Evolutionary conservation across 2,113 vertebrate genomes (phyloP).

Genomic region (Taxidea taxus): DNA sequence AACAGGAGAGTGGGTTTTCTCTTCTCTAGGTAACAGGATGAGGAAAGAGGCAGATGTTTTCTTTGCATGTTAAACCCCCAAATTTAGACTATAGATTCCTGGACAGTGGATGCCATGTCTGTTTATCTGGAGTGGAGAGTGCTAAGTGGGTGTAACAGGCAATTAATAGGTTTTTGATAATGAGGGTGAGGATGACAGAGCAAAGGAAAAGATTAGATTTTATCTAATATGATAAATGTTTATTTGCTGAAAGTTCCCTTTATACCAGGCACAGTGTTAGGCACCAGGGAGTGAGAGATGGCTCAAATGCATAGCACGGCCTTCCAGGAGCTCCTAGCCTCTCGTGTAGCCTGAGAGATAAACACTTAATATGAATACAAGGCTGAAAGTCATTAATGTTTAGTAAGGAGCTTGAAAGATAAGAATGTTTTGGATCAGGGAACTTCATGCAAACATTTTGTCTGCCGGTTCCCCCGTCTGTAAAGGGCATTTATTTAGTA

Average conservation of each 20-base stretch:
- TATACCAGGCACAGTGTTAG: background rate
- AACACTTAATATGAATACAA: background rate
- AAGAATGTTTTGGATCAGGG: conserved; percentile 18
- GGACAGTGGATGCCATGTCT: background rate
- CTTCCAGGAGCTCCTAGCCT: background rate
- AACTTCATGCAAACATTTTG: background rate
- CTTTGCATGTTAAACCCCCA: background rate
- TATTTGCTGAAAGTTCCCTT: background rate
- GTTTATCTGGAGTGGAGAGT: conserved; percentile 16
- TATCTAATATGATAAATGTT: background rate
- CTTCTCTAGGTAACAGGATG: background rate
- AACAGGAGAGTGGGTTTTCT: background rate
- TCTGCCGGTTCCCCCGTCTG: background rate
- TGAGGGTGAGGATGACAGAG: background rate
- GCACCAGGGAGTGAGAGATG: background rate
- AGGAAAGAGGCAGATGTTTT: background rate
- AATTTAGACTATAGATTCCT: background rate
- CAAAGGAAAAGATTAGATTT: conserved; percentile 18
- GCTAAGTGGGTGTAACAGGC: background rate
- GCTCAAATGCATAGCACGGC: background rate
- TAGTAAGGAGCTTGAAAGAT: conserved; percentile 32
- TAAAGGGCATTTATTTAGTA: conserved; percentile 16
- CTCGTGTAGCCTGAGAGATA: background rate
- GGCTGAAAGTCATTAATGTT: background rate
- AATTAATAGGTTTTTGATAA: conserved; percentile 41